Percentiles rank a stretch among this genome's conserved stretches.
Conservation (phyloP, 2,888 invertebrate genomes). For the Villa cingulata region DNA sequence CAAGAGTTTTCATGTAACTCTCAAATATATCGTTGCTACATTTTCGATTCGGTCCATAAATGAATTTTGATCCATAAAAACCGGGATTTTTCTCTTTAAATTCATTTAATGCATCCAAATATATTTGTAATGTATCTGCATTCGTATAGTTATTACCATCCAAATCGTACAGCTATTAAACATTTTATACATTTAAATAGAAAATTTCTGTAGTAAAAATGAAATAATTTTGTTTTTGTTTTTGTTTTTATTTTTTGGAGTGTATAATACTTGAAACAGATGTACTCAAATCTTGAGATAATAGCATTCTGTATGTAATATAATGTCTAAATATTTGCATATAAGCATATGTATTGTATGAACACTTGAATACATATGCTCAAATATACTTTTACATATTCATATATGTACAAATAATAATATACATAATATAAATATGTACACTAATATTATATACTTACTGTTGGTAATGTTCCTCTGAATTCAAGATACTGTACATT, state of each 20-base stretch:
- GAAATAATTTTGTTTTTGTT: too few species aligned
- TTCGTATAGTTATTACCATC: conserved; percentile 44
- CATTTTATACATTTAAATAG: too few species aligned
- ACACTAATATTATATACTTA: conserved; percentile 14
- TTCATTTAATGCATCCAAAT: conserved; percentile 41
- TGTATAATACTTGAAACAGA: background rate
- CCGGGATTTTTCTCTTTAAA: conserved; percentile 47
- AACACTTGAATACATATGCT: too few species aligned
- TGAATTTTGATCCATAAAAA: conserved; percentile 53
- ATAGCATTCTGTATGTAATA: too few species aligned
- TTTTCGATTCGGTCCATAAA: conserved; percentile 49
- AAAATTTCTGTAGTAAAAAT: too few species aligned
- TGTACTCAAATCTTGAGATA: background rate
- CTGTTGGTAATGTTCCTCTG: conserved; percentile 44
- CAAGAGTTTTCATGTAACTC: conserved; percentile 34
- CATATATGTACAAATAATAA: too few species aligned
- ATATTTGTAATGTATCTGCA: conserved; percentile 45
- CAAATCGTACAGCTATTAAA: conserved; percentile 44
- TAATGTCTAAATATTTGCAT: too few species aligned
- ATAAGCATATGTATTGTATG: too few species aligned
- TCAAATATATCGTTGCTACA: conserved; percentile 33
- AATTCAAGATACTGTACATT: conserved; percentile 59
- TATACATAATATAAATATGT: too few species aligned
- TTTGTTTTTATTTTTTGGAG: background rate
- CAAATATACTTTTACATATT: too few species aligned